phyloP scores from a whole-genome alignment of 2,888 invertebrate species.

The Ligdia adustata region DNA sequence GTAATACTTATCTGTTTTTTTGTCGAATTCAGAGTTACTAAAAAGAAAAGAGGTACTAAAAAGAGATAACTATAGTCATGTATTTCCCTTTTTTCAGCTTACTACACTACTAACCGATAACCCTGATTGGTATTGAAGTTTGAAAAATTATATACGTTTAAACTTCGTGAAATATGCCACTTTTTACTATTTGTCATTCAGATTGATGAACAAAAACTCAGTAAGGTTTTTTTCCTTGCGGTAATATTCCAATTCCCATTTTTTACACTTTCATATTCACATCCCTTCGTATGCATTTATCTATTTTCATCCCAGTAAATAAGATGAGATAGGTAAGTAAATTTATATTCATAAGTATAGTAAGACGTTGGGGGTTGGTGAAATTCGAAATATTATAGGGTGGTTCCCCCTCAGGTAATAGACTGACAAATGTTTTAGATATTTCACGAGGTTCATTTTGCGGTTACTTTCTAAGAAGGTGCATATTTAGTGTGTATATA shows the following conservation, averaged over 20 bases:
- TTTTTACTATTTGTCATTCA: neutral
- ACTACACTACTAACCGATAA: too few species aligned
- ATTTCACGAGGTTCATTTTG: conserved; percentile 80
- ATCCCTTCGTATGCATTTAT: conserved; percentile 31
- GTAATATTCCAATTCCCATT: conserved; percentile 12
- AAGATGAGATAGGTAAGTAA: conserved; percentile 59
- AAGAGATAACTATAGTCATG: too few species aligned
- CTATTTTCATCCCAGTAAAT: conserved; percentile 44
- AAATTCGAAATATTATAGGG: conserved; percentile 72
- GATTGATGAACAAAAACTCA: conserved; percentile 10
- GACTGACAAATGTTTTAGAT: conserved; percentile 82
- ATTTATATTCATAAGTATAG: conserved; percentile 76
- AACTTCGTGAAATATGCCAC: too few species aligned
- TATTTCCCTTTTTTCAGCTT: too few species aligned
- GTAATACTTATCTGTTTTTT: too few species aligned
- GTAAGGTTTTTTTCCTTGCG: too few species aligned
- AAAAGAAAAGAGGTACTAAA: too few species aligned
- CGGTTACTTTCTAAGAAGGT: conserved; percentile 48
- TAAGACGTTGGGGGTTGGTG: conserved; percentile 61
- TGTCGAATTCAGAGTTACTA: too few species aligned
- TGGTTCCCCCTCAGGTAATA: conserved; percentile 76
- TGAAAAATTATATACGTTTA: too few species aligned
- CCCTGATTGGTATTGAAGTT: too few species aligned
- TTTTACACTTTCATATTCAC: conserved; percentile 25
- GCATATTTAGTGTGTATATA: conserved; percentile 30